phyloP scores from a whole-genome alignment of 2,888 invertebrate genomes.

The Synanthedon tipuliformis region DNA sequence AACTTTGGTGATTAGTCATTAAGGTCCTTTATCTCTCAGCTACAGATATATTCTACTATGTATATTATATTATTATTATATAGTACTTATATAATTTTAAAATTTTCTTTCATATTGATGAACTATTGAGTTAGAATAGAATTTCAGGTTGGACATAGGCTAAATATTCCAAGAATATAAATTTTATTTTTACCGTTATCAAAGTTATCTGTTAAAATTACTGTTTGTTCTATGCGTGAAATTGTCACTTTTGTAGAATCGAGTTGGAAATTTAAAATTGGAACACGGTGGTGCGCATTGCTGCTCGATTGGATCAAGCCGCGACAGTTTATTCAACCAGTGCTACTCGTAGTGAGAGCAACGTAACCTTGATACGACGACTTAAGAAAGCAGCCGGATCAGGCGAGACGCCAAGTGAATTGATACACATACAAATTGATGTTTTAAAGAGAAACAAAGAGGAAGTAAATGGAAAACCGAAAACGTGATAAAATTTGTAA shows the following conservation, averaged over 20 bases:
- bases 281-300: slow-evolving; percentile 11
- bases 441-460: slow-evolving; percentile 3
- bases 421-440: slow-evolving; percentile 18
- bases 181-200: no score
- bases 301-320: slow-evolving; percentile 22
- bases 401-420: slow-evolving; percentile 41
- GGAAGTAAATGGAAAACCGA: neutral
- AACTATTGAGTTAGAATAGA: no score
- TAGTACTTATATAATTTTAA: no score
- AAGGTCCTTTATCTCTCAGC: no score
- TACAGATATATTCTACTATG: no score
- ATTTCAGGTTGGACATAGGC: no score
- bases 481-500: neutral
- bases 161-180: no score
- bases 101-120: no score
- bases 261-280: slow-evolving; percentile 34
- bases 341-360: slow-evolving; percentile 35
- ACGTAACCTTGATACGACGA: slow-evolving; percentile 44
- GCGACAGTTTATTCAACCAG: neutral
- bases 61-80: no score
- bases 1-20: no score
- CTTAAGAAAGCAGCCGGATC: slow-evolving; percentile 36
- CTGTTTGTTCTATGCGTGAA: no score
- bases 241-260: neutral
- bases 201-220: no score